Conservation (phyloP, 2,888 invertebrate genomes). For the Brenthis daphne region DNA sequence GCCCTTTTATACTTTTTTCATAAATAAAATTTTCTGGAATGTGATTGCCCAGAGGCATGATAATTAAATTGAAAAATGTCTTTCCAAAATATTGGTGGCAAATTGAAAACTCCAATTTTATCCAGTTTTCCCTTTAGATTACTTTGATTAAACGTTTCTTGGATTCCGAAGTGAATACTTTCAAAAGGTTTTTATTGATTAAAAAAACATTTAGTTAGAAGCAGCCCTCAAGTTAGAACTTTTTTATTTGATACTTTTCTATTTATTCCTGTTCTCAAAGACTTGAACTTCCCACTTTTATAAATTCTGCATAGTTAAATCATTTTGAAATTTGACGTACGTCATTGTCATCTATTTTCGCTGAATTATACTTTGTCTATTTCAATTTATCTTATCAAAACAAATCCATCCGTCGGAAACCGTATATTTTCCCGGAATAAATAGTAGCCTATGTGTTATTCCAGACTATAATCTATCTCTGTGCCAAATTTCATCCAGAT, state of each 20-base stretch:
- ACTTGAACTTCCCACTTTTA: not conserved
- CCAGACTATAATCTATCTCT: no score
- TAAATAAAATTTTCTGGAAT: conserved; percentile 21
- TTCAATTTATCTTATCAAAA: no score
- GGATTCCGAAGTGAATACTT: conserved; percentile 36
- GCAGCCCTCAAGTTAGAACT: conserved; percentile 20
- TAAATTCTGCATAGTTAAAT: not conserved
- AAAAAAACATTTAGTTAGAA: conserved; percentile 31
- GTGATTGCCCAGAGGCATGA: conserved; percentile 29
- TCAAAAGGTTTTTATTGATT: conserved; percentile 32
- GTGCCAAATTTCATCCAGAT: no score
- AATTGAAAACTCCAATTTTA: conserved; percentile 40
- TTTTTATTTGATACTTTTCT: conserved; percentile 20
- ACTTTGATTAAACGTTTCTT: conserved; percentile 37
- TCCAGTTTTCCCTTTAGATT: conserved; percentile 37
- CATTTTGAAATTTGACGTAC: no score
- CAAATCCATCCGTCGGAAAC: no score
- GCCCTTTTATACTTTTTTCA: conserved; percentile 17
- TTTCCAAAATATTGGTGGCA: conserved; percentile 36
- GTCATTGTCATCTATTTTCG: no score
- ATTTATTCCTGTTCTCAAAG: conserved; percentile 11
- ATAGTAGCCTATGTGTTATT: no score
- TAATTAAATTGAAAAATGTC: conserved; percentile 36
- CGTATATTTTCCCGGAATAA: no score
- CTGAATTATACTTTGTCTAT: no score